phyloP scores from a whole-genome alignment of 1,140 invertebrate genomes.

The Pseudobourletiella spinata region DNA sequence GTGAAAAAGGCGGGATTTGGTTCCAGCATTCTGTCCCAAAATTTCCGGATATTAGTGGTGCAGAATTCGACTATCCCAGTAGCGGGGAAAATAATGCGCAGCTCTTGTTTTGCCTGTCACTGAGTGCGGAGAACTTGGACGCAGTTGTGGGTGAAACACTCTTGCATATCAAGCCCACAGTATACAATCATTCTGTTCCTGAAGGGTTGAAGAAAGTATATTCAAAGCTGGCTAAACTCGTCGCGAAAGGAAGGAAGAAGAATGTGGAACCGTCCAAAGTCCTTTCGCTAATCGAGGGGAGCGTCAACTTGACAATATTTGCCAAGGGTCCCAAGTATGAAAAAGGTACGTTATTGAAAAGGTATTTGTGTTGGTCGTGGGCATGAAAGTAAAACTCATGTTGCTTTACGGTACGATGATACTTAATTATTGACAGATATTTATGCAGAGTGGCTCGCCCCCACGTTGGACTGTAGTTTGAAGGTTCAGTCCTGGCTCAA shows the following conservation, averaged over 20 bases:
- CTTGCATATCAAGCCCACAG: constrained; percentile 17
- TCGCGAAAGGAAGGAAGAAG: neutral
- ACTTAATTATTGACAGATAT: constrained; percentile 54
- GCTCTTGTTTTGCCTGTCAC: constrained; percentile 72
- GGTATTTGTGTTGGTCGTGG: neutral
- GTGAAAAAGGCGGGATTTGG: constrained; percentile 68
- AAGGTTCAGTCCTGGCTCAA: constrained; percentile 82
- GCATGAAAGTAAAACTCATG: constrained; percentile 1
- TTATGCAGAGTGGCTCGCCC: constrained; percentile 70
- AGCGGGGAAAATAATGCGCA: constrained; percentile 69
- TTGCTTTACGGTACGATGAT: no score
- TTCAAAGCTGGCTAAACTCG: constrained; percentile 14
- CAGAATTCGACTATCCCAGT: constrained; percentile 59
- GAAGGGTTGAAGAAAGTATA: neutral
- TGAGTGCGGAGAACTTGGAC: constrained; percentile 52
- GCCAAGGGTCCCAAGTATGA: constrained; percentile 19
- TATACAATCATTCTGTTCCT: constrained; percentile 24
- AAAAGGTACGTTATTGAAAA: constrained; percentile 8
- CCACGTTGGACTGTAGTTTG: constrained; percentile 56
- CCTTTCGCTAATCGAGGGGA: neutral
- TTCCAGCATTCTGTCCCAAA: constrained; percentile 84
- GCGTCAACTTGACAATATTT: constrained; percentile 7
- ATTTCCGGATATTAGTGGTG: constrained; percentile 53
- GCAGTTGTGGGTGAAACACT: constrained; percentile 33
- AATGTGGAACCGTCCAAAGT: neutral